A percentile compares a stretch with the other conserved stretches of the same genome.
Conservation (phyloP, 2,797 vertebrate species). For the Uromys caudimaculatus region DNA sequence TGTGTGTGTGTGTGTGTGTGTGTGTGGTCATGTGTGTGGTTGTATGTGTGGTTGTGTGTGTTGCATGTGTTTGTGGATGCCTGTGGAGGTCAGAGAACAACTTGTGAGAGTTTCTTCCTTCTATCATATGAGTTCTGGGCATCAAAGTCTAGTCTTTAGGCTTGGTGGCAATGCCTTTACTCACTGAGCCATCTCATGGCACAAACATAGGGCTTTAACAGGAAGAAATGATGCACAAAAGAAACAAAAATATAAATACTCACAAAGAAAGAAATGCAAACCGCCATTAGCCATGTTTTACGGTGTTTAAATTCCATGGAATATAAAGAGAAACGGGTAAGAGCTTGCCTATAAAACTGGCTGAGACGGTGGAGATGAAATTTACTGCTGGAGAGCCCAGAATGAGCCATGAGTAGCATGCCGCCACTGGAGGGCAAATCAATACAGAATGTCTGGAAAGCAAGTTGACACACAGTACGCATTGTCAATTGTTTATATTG, state of each 20-base stretch:
- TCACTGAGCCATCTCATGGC: background rate
- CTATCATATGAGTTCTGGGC: background rate
- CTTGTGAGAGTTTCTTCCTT: background rate
- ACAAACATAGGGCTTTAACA: background rate
- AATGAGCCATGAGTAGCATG: background rate
- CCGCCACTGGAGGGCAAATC: background rate
- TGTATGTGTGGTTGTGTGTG: no score
- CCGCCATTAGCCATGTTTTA: background rate
- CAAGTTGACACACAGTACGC: background rate
- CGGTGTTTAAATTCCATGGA: background rate
- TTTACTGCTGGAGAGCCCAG: fast-evolving
- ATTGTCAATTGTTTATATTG: background rate
- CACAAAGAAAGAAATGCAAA: background rate
- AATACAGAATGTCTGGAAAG: background rate
- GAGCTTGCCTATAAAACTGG: background rate
- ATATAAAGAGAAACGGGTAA: background rate
- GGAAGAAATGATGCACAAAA: background rate
- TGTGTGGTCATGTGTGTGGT: background rate
- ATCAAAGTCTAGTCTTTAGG: background rate
- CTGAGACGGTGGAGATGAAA: background rate
- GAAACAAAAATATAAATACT: background rate
- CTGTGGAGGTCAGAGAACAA: background rate
- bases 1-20: background rate
- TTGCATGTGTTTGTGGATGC: background rate
- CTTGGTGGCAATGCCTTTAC: background rate